Percentiles rank a stretch among this genome's conserved stretches.
These are phyloP conservation scores for Bathynomus jamesi DNA, from an alignment of 1,140 invertebrate genomes.

Conservation along the genomic window DNA sequence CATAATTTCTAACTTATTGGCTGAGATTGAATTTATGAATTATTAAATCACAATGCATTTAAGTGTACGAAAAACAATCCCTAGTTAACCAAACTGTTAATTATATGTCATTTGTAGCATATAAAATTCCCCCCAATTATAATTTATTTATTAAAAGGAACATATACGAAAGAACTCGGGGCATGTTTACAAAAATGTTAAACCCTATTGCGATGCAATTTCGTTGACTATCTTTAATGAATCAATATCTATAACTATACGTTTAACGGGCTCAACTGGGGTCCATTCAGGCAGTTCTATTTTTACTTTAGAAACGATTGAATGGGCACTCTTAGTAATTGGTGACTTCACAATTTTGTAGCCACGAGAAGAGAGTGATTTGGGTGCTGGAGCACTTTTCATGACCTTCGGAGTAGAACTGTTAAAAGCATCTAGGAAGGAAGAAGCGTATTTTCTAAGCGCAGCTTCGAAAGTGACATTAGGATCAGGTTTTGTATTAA, in stretches of 20 bases:
- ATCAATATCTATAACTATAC: not conserved
- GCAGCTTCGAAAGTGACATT: not conserved
- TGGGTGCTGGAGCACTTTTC: not conserved
- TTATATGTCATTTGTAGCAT: too few relatives aligned
- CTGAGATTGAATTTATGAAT: too few relatives aligned
- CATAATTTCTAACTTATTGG: too few relatives aligned
- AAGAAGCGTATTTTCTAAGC: not conserved
- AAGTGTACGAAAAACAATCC: too few relatives aligned
- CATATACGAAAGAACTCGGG: too few relatives aligned
- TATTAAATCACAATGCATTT: too few relatives aligned
- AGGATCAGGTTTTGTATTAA: not conserved
- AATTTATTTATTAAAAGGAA: too few relatives aligned
- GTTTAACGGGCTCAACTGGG: not conserved
- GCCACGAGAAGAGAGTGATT: not conserved
- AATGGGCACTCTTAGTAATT: not conserved
- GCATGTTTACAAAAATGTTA: too few relatives aligned
- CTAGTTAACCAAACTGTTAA: too few relatives aligned
- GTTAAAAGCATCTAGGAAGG: not conserved
- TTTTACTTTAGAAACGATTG: not conserved
- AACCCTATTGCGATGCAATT: too few relatives aligned
- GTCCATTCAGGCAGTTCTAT: not conserved
- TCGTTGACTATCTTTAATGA: not conserved
- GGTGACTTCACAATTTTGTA: not conserved
- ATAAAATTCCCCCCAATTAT: too few relatives aligned
- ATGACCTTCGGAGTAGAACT: not conserved